Percentiles rank a stretch among this genome's conserved stretches.
Conservation (phyloP, 1,140 invertebrate species). For the Reticulitermes speratus region DNA sequence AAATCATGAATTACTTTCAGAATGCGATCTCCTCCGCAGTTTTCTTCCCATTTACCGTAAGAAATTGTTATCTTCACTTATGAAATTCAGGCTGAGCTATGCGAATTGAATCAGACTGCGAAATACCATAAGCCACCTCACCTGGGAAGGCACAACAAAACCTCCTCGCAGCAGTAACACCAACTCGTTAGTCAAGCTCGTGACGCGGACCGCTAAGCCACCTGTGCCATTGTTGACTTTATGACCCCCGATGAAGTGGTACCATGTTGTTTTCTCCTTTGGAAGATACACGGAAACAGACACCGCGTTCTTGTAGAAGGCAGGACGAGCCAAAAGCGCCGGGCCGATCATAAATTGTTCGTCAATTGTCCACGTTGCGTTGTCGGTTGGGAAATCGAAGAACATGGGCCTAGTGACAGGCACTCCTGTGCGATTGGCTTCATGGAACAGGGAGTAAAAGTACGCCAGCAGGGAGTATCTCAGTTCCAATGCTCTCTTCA, state of each 20-base stretch:
- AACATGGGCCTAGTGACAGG: slow-evolving; percentile 49
- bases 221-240: slow-evolving; percentile 22
- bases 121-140: not conserved
- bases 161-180: slow-evolving; percentile 30
- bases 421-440: slow-evolving; percentile 42
- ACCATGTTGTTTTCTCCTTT: slow-evolving; percentile 22
- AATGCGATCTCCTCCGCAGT: not conserved
- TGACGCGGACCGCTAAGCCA: not conserved
- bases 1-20: not conserved
- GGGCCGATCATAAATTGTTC: slow-evolving; percentile 41
- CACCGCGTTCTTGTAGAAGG: not conserved
- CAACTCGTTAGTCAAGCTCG: not conserved
- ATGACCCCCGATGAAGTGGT: slow-evolving; percentile 24
- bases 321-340: slow-evolving; percentile 34
- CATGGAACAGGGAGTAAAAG: slow-evolving; percentile 49
- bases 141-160: slow-evolving; percentile 31
- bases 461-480: slow-evolving; percentile 48
- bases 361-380: slow-evolving; percentile 33
- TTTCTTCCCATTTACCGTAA: not conserved
- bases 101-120: not conserved
- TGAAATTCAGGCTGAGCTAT: not conserved
- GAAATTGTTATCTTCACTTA: not conserved
- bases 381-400: slow-evolving; percentile 42
- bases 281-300: slow-evolving; percentile 28
- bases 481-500: slow-evolving; percentile 38